Evolutionary conservation across 2,888 invertebrate genomes (phyloP), one percentile per base, ranked within the genome.

Genomic region (Tetropium fuscum): DNA sequence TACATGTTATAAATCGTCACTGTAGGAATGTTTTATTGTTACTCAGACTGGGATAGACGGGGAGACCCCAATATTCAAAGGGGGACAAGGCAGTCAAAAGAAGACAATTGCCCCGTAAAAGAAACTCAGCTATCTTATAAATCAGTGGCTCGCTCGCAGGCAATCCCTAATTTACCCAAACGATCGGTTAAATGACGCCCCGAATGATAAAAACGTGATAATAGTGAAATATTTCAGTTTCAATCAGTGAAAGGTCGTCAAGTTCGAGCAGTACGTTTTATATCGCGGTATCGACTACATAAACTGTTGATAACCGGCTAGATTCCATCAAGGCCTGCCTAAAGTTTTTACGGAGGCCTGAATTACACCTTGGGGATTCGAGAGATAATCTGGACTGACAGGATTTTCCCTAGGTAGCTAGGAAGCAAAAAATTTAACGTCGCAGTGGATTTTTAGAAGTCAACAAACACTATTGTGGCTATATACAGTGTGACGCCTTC

Each of bases 81-180:
- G 69, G 62, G 68, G 66, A 69, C 70, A 68, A 65, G 69, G 64
- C 70, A 63, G 54, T 64, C 63, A 58, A 60, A 69, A 70, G 70
- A 71, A 71, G 72, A 72, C n/a, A 74, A 72, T 41, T 41, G 41
- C 56, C 63, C 68, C 69, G 66, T 70, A 71, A 71, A 72, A 74
- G 72, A 72, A 71, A 69, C 72, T 72, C 72, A 70, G 73, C 69
- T 69, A 67, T 68, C 63, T 67, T 71, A 70, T 73, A 73, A 72
- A 73, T 73, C 73, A 73, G 16, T 16, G 7, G 3, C 15, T 2
- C 13, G 32, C 10, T 30, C 30, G 2, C 10, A 3, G 5, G 41
- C 6, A 65, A 60, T 51, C 58, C 57, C 62, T 66, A 66, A 70
- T 68, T 66, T 59, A 48, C 32, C 27, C 57, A 65, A 66, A 57